Evolutionary conservation across 1,140 invertebrate species (phyloP).

Genomic region (Monomorium pharaonis): DNA sequence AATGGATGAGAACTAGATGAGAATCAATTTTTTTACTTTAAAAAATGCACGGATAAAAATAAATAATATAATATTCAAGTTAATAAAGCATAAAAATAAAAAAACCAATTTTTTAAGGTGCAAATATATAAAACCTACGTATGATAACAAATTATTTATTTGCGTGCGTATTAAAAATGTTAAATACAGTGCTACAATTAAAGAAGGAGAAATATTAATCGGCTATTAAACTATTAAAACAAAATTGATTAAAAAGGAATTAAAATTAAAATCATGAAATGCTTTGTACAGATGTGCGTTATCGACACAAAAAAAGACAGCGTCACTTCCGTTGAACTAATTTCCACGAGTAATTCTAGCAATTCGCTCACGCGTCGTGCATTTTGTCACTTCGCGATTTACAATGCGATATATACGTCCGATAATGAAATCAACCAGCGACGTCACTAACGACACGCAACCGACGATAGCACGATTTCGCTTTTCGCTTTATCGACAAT

Average conservation of each 20-base stretch:
- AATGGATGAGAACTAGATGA: background rate
- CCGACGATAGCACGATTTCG: slow-evolving; percentile 44
- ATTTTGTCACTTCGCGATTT: slow-evolving; percentile 44
- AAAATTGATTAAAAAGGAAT: background rate
- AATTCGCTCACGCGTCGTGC: background rate
- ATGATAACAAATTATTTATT: background rate
- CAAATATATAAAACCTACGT: background rate
- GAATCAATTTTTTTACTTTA: background rate
- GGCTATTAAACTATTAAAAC: background rate
- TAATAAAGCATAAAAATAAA: too few species aligned
- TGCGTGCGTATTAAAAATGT: background rate
- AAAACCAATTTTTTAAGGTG: background rate
- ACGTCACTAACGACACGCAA: slow-evolving; percentile 31
- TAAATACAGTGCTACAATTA: background rate
- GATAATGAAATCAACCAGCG: slow-evolving; percentile 41
- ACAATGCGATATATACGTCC: slow-evolving; percentile 32
- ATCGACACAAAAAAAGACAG: background rate
- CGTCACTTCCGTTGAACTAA: background rate
- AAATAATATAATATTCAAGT: background rate
- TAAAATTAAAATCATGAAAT: background rate
- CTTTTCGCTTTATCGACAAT: slow-evolving; percentile 53
- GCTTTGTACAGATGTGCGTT: background rate
- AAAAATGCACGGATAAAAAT: background rate
- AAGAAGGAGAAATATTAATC: background rate
- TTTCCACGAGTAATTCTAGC: background rate